These are phyloP conservation scores for Mohoua ochrocephala DNA, from an alignment of 2,113 vertebrate species.

Conservation along the genomic window DNA sequence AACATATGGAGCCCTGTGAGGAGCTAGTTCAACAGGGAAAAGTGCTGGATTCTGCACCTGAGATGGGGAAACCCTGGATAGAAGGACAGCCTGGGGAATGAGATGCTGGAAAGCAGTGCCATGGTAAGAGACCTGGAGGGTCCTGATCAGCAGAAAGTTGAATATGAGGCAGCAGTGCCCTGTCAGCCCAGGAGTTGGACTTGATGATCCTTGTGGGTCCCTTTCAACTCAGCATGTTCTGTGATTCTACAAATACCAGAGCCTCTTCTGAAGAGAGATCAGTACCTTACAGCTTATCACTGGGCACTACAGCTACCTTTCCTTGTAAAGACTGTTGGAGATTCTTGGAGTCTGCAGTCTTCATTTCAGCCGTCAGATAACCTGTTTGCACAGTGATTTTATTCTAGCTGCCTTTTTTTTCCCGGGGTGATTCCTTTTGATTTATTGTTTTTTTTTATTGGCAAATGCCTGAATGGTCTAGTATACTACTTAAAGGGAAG, in stretches of 20 bases:
- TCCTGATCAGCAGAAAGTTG: not conserved
- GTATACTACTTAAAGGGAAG: not conserved
- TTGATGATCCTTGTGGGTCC: not conserved
- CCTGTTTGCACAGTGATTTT: not conserved
- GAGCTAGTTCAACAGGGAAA: too few relatives aligned
- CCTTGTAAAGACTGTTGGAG: not conserved
- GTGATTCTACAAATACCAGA: not conserved
- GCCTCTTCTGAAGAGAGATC: not conserved
- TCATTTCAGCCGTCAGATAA: not conserved
- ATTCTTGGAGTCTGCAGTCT: not conserved
- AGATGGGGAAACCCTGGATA: not conserved
- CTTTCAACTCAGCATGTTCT: not conserved
- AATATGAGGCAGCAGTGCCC: not conserved
- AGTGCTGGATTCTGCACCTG: fast-evolving
- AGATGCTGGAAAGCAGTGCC: not conserved
- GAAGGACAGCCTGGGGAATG: not conserved
- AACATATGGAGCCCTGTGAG: not conserved
- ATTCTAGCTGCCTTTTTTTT: not conserved
- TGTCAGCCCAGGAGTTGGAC: not conserved
- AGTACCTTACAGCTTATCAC: not conserved
- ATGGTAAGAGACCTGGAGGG: not conserved
- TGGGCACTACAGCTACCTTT: not conserved
- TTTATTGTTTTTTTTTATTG: not conserved
- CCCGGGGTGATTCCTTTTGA: not conserved
- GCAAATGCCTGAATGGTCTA: not conserved